These are phyloP conservation scores for Drosophila acutilabella DNA, from an alignment of 2,888 invertebrate species.

Conservation along the genomic window DNA sequence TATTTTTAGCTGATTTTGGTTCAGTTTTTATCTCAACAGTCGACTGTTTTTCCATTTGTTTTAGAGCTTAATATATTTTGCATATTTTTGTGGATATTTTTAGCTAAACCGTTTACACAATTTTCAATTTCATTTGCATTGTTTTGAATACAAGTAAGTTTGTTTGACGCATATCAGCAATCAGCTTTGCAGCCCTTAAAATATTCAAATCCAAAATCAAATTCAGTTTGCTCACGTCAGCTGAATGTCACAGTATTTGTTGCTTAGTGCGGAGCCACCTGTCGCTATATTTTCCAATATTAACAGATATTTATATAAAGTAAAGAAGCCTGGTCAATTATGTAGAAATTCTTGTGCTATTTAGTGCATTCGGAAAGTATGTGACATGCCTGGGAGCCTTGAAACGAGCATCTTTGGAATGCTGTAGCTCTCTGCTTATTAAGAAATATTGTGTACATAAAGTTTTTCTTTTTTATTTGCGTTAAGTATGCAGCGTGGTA, in stretches of 20 bases:
- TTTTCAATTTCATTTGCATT: conserved; percentile 26
- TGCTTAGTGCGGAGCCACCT: conserved; percentile 47
- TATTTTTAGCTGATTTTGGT: neutral
- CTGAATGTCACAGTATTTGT: conserved; percentile 52
- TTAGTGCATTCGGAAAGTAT: conserved; percentile 55
- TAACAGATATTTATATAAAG: conserved; percentile 55
- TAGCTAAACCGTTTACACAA: conserved; percentile 7
- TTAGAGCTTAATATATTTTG: conserved; percentile 6
- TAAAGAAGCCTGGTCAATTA: conserved; percentile 67
- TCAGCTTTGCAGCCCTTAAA: conserved; percentile 37
- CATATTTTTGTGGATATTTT: conserved; percentile 6
- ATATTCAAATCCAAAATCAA: conserved; percentile 51
- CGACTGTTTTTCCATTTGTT: neutral
- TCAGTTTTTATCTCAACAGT: neutral
- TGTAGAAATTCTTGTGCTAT: conserved; percentile 69
- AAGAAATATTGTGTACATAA: conserved; percentile 28
- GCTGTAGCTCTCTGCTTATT: conserved; percentile 66
- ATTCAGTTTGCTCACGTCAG: conserved; percentile 56
- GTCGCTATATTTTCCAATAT: conserved; percentile 34
- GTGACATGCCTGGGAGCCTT: conserved; percentile 17
- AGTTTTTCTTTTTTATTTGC: conserved; percentile 37
- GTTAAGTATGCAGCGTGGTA: conserved; percentile 18
- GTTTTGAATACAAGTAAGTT: conserved; percentile 33
- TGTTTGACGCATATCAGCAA: conserved; percentile 19
- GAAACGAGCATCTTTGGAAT: conserved; percentile 9